phyloP scores from a whole-genome alignment of 2,113 vertebrate species.

The Macquaria australasica region DNA sequence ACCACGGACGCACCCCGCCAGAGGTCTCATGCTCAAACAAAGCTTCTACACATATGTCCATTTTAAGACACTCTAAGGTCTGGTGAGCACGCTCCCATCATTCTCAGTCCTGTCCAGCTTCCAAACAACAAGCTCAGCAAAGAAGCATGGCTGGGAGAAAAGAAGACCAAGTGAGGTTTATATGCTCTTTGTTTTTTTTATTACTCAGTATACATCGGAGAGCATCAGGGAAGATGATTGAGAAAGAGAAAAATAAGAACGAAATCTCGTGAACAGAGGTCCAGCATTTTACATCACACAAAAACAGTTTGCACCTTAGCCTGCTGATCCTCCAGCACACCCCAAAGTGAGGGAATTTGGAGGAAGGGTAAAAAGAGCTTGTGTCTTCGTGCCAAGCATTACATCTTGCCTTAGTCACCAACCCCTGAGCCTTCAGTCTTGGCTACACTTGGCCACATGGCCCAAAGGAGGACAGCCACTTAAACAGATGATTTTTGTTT shows the following conservation, averaged over 20 bases:
- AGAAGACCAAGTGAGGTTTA: slow-evolving; percentile 41
- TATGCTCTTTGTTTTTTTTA: slow-evolving; percentile 38
- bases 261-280: slow-evolving; percentile 22
- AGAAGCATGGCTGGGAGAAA: slow-evolving; percentile 14
- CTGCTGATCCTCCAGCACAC: slow-evolving; percentile 43
- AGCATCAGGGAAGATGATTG: neutral
- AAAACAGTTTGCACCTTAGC: slow-evolving; percentile 47
- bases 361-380: slow-evolving; percentile 53
- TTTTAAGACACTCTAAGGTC: slow-evolving; percentile 60
- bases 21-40: slow-evolving; percentile 59
- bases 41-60: slow-evolving; percentile 69
- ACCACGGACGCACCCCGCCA: neutral
- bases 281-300: slow-evolving; percentile 10
- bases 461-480: slow-evolving; percentile 54
- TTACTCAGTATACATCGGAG: neutral
- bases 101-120: slow-evolving; percentile 43
- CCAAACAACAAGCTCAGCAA: slow-evolving; percentile 42
- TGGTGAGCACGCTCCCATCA: slow-evolving; percentile 44
- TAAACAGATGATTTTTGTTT: slow-evolving; percentile 73
- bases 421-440: slow-evolving; percentile 40
- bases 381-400: slow-evolving; percentile 69
- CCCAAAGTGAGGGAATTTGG: slow-evolving; percentile 36
- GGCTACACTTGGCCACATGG: slow-evolving; percentile 51
- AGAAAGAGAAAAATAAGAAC: slow-evolving; percentile 1
- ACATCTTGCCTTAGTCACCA: slow-evolving; percentile 70